Base-by-base conservation (phyloP, 2,888 invertebrate genomes). In the Morpho helenor region DNA sequence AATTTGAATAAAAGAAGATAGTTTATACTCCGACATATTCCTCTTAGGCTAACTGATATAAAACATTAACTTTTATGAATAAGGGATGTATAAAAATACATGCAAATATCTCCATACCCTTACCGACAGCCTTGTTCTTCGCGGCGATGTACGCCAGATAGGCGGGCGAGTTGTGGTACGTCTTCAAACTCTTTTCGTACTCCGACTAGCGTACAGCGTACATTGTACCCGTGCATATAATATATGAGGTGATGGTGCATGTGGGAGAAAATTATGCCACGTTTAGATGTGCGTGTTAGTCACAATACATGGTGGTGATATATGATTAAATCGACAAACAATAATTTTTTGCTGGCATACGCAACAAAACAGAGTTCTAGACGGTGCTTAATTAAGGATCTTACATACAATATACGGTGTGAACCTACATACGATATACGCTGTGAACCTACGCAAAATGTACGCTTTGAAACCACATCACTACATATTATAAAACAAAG, bases 81-180 rank as follows among this genome's bases (percentile, higher is more conserved):
- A 31, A 31, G 31, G 31, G 31, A 31, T 31, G 31, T 41, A 44
- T 40, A n/a, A 42, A 42, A 51, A 23, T 44, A 43, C 51, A 51
- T 69, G 67, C 70, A 65, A 64, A 59, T 42, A 64, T 45, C 79
- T 61, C 63, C 58, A 64, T 59, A 68, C 68, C 76, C 89, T 89
- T 93, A 94, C 94, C 94, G 76, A 94, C 96, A 67, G 96, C 96
- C 84, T 96, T 95, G 84, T 95, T 97, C 92, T 98, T 99, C 65
- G 98, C 97, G 62, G 98, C 96, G 67, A 98, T 93, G 87, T 96
- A 99, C 43, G 98, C 96, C 76, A 98, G 93, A 85, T 98, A 97
- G 40, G 97, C 97, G 53, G 98, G 97, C 44, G 98, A 98, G 87
- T 96, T 98, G 89, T 99, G 98, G 86, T 99, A 99, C 31, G 95